A percentile compares a stretch with the other conserved stretches of the same genome.
phyloP scores from a whole-genome alignment of 2,797 vertebrate species.

The Limnodromus scolopaceus region DNA sequence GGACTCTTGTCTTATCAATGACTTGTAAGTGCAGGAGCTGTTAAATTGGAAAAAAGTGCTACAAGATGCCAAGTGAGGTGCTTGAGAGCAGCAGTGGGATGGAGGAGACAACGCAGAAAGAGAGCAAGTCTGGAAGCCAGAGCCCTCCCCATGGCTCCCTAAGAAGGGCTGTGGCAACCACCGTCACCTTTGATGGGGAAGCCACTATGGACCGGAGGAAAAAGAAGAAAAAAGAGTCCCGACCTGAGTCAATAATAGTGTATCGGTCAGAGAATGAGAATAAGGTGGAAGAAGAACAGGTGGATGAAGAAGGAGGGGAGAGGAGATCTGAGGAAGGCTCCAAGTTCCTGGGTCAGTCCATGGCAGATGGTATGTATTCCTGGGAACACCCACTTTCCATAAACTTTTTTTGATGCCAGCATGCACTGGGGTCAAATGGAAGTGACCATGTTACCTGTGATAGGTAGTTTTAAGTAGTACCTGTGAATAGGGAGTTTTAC shows the following conservation, averaged over 20 bases:
- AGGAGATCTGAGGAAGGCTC: slow-evolving; percentile 89
- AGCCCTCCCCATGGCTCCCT: slow-evolving; percentile 82
- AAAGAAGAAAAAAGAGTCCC: slow-evolving; percentile 91
- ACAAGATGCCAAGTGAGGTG: slow-evolving; percentile 53
- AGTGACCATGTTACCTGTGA: not conserved
- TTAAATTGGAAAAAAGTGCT: slow-evolving; percentile 5
- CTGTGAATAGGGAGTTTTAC: not conserved
- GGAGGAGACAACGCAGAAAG: slow-evolving; percentile 66
- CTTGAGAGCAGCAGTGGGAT: slow-evolving; percentile 41
- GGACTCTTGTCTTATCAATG: not conserved
- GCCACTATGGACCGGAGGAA: slow-evolving; percentile 86
- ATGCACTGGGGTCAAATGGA: not conserved
- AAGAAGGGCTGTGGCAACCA: slow-evolving; percentile 82
- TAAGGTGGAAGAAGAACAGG: slow-evolving; percentile 84
- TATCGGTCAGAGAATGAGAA: slow-evolving; percentile 92
- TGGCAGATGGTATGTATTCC: slow-evolving; percentile 84
- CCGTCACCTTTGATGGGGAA: slow-evolving; percentile 82
- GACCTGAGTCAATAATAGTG: slow-evolving; percentile 95
- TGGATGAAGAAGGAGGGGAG: slow-evolving; percentile 82
- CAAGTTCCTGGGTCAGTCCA: slow-evolving; percentile 89
- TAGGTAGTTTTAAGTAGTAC: not conserved
- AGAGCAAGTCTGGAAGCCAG: slow-evolving; percentile 81
- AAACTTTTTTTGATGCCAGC: not conserved
- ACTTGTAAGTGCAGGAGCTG: slow-evolving; percentile 12
- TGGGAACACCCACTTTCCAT: not conserved